Evolutionary conservation across 2,888 invertebrate genomes (phyloP).

Genomic region (Lysandra coridon): DNA sequence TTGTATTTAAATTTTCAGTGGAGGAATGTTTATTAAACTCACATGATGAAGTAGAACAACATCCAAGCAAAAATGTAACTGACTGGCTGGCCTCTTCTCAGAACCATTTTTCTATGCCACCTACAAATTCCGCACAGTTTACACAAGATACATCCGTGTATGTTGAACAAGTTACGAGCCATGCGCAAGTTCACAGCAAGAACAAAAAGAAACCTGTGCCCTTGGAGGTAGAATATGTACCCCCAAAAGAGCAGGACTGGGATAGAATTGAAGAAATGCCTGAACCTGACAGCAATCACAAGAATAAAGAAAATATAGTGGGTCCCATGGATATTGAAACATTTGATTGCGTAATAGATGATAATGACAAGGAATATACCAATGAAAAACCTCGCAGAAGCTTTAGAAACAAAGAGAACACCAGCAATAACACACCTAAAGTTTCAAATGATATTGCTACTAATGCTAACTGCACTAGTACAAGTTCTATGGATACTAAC

Average conservation of each 20-base stretch:
- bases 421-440: slow-evolving; percentile 43
- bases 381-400: slow-evolving; percentile 62
- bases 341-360: slow-evolving; percentile 49
- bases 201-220: slow-evolving; percentile 49
- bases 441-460: slow-evolving; percentile 44
- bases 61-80: slow-evolving; percentile 62
- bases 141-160: slow-evolving; percentile 49
- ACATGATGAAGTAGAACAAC: slow-evolving; percentile 48
- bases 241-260: slow-evolving; percentile 65
- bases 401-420: slow-evolving; percentile 58
- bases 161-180: slow-evolving; percentile 52
- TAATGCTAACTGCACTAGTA: slow-evolving; percentile 53
- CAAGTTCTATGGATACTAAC: slow-evolving; percentile 43
- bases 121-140: slow-evolving; percentile 51
- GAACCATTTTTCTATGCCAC: slow-evolving; percentile 66
- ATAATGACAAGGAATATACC: slow-evolving; percentile 58
- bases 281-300: slow-evolving; percentile 42
- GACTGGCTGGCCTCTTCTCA: slow-evolving; percentile 68
- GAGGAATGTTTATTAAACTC: slow-evolving; percentile 54
- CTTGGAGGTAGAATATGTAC: slow-evolving; percentile 49
- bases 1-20: slow-evolving; percentile 52
- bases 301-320: slow-evolving; percentile 52
- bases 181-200: slow-evolving; percentile 56
- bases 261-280: slow-evolving; percentile 68
- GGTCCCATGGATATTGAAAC: slow-evolving; percentile 61